Base-by-base conservation (phyloP, 1,140 invertebrate genomes). In the Hestina assimilis region DNA sequence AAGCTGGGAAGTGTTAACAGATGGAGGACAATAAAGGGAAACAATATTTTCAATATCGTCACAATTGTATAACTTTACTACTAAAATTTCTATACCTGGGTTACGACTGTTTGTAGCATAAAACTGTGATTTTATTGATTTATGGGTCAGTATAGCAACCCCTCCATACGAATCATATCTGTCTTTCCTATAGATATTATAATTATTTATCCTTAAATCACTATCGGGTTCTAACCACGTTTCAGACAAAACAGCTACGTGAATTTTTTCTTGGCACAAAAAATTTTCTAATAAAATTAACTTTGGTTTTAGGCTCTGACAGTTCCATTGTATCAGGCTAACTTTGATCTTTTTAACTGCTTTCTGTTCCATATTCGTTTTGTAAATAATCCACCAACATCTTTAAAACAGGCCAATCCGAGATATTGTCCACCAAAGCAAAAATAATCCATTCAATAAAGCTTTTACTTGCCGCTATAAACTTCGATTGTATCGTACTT, bases 81-180 rank as follows among this genome's bases (percentile, higher is more conserved):
- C 8, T 1, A 59, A 12, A 19, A 28, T 8, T 46, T 51, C 40
- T 29, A 59, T 45, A 3, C 31, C 41, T 8, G 47, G 23, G 8
- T 20, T 38, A 15, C n/a, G 11, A 3, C 17, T 8, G 0, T 9
- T 28, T n/a, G 12, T 45, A 6, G 2, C 6, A 8, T 8, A 33
- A 3, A 9, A 2, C 7, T 43, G 26, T 1, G 50, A 17, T 28
- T 40, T 60, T 24, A 66, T 35, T n/a, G 58, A 54, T 17, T 46
- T 59, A 38, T 65, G 53, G 11, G 45, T 42, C 1, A 67, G 15
- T 17, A 67, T 68, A n/a, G 62, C 62, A 4, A 68, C 65, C 7
- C 69, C 69, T 1, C 65, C 69, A 42, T 63, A 68, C 1, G 23
- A 38, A 43, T 71, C 65, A 15, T 21, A 3, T 24, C 69, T 48